Conservation (phyloP, 2,888 invertebrate genomes). For the Coenonympha arcania region DNA sequence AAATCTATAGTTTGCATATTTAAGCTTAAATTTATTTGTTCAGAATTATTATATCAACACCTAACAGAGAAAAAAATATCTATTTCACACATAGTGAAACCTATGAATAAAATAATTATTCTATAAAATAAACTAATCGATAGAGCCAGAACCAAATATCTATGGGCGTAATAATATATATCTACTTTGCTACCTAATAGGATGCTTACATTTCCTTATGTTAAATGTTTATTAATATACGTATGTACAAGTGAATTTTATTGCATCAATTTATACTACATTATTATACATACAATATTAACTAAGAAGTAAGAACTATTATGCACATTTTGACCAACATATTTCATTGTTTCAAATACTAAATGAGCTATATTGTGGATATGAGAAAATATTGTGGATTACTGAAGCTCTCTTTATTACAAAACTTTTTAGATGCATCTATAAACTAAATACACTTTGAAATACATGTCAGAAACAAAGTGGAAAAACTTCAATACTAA, state of each 20-base stretch:
- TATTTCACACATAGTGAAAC: conserved; percentile 5
- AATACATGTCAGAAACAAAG: too few species aligned
- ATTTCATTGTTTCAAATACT: background rate
- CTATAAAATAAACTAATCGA: conserved; percentile 5
- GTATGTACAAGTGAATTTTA: conserved; percentile 27
- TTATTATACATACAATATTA: conserved; percentile 16
- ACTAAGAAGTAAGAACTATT: conserved; percentile 25
- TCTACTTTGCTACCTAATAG: conserved; percentile 24
- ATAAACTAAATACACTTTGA: too few species aligned
- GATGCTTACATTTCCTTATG: conserved; percentile 21
- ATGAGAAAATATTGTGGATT: too few species aligned
- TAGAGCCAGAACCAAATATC: conserved; percentile 21
- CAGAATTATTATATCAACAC: background rate
- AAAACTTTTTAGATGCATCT: too few species aligned
- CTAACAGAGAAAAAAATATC: background rate
- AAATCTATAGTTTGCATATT: background rate
- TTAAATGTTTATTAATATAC: conserved; percentile 20
- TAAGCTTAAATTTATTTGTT: conserved; percentile 5
- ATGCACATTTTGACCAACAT: conserved; percentile 29
- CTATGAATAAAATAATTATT: background rate
- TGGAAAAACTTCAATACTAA: too few species aligned
- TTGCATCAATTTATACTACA: conserved; percentile 29
- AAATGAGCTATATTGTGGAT: conserved; percentile 1
- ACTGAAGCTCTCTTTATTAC: too few species aligned
- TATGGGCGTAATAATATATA: conserved; percentile 17